Conservation (phyloP, 1,140 invertebrate species). For the Bombus haemorrhoidalis region DNA sequence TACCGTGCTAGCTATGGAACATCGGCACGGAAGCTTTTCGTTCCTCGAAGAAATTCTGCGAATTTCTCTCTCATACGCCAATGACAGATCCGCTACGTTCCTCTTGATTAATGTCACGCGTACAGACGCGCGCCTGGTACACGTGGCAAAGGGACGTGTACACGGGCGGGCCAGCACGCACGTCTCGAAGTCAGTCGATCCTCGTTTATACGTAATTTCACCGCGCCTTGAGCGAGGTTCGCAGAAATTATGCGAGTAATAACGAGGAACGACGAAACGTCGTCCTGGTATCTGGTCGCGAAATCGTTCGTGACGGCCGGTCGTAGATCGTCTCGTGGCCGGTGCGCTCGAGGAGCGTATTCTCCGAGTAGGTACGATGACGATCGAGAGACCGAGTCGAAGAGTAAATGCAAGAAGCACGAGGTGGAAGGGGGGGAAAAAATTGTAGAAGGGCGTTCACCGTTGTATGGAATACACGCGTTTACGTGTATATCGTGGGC, state of each 20-base stretch:
- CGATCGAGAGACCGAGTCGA: neutral
- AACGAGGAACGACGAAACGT: constrained; percentile 71
- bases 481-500: constrained; percentile 48
- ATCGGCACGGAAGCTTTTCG: constrained; percentile 1
- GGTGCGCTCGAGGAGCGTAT: neutral
- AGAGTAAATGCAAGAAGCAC: neutral
- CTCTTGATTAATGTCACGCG: constrained; percentile 58
- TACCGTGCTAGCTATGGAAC: neutral
- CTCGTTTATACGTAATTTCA: constrained; percentile 61
- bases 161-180: constrained; percentile 52
- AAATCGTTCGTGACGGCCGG: constrained; percentile 65
- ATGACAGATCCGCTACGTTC: constrained; percentile 53
- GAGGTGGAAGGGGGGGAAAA: neutral
- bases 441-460: constrained; percentile 51
- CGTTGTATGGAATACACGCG: constrained; percentile 38
- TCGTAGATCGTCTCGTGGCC: constrained; percentile 58
- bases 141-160: constrained; percentile 31
- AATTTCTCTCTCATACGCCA: constrained; percentile 44
- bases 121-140: constrained; percentile 51
- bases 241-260: constrained; percentile 69
- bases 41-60: constrained; percentile 25
- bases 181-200: constrained; percentile 35
- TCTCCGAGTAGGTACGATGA: neutral
- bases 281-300: constrained; percentile 60
- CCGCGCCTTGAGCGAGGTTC: constrained; percentile 65